Evolutionary conservation across 2,797 vertebrate genomes (phyloP).

Genomic region (Scolopax bukidnonensis): DNA sequence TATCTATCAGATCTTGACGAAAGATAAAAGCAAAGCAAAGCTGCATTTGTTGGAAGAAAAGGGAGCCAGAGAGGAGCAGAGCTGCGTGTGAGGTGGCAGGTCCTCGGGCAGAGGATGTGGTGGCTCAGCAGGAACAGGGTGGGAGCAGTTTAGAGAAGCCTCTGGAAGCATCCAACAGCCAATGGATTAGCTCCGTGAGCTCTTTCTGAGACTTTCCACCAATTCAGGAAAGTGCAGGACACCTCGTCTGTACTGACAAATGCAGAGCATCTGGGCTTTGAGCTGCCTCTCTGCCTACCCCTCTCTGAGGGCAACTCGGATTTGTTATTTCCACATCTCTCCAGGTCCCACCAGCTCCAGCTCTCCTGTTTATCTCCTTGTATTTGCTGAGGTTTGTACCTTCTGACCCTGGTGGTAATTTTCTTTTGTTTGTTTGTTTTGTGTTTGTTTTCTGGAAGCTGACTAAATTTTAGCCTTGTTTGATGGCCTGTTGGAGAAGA

Average conservation of each 20-base stretch:
- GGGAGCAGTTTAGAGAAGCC: not conserved
- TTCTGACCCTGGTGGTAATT: not conserved
- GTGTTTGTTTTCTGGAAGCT: not conserved
- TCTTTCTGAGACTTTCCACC: not conserved
- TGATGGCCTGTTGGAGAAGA: not conserved
- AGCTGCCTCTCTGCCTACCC: not conserved
- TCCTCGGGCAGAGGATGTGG: accelerated
- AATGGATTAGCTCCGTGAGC: not conserved
- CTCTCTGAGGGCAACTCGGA: not conserved
- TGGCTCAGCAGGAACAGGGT: not conserved
- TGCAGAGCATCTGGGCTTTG: not conserved
- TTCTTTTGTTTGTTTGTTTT: not conserved
- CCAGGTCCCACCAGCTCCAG: not conserved
- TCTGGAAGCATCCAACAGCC: not conserved
- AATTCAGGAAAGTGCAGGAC: not conserved
- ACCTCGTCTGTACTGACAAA: not conserved
- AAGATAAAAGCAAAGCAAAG: not conserved
- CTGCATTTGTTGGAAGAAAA: not conserved
- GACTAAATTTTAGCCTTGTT: not conserved
- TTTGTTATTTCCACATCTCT: not conserved
- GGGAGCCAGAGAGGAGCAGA: not conserved
- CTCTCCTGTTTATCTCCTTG: not conserved
- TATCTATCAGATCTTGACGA: not conserved
- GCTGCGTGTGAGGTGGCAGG: not conserved
- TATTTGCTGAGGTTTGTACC: not conserved